Evolutionary conservation across 2,113 vertebrate species (phyloP), one percentile per base, ranked within the genome.

Genomic region (Cettia cetti): DNA sequence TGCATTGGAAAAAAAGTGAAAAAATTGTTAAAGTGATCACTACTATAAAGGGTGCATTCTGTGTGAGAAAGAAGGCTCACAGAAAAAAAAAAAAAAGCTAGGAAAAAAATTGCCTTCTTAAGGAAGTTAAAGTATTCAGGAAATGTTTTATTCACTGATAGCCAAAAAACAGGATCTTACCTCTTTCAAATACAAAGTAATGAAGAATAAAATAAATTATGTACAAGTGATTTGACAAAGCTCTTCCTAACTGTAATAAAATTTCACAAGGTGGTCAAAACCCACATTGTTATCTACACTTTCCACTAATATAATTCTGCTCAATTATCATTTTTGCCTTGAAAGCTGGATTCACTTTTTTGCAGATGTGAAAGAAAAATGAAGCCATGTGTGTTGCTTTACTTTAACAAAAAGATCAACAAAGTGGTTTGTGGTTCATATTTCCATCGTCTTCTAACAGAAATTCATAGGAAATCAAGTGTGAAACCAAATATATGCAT

Each of bases 131-230:
- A 96, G 88, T 96, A 94, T 96, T 97, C 97, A 98, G 98, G 98
- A 98, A 98, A 97, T 96, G 87, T 98, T 98, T 98, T 97, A 97
- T 97, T 97, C 97, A 96, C 97, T 98, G 98, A 98, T 98, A 98
- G 94, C 45, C 19, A 56, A 94, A 94, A 94, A 97, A 92, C 94
- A 98, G 97, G 95, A 97, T 97, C 97, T 97, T 86, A 68, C 60
- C 64, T 87, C 90, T 82, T 96, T 96, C 74, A 44, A 89, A 44
- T 97, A 95, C 86, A 72, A 91, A 97, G 85, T 87, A 95, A 96
- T 90, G 42, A 97, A 97, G 66, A 97, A 94, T 94, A 95, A 95
- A 97, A 96, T 91, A 96, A 93, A 92, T 96, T 88, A 93, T 86
- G 96, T 89, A 86, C 52, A 95, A 94, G 74, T 94, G 69, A 92